Evolutionary conservation across 2,113 vertebrate genomes (phyloP).

Genomic region (Siniperca knerii): DNA sequence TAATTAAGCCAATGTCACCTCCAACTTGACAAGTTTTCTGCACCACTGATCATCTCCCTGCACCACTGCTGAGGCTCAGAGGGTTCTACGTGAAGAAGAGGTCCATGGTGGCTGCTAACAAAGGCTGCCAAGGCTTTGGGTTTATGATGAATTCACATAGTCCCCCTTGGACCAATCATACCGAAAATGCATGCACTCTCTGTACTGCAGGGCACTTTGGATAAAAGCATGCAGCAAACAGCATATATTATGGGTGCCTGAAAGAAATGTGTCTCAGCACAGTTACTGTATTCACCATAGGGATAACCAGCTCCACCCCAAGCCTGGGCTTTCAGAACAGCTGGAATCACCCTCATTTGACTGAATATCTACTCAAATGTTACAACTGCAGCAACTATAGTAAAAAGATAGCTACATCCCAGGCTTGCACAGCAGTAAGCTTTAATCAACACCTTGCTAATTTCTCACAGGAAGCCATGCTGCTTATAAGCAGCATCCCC

Average conservation of each 20-base stretch:
- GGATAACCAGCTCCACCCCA: conserved; percentile 37
- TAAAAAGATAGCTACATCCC: neutral
- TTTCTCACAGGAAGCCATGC: neutral
- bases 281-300: conserved; percentile 23
- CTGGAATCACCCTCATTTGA: conserved; percentile 24
- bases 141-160: conserved; percentile 41
- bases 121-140: conserved; percentile 10
- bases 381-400: neutral
- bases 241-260: conserved; percentile 44
- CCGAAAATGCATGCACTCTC: conserved; percentile 17
- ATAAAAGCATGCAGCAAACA: conserved; percentile 70
- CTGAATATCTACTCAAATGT: neutral
- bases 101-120: neutral
- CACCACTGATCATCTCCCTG: conserved; percentile 22
- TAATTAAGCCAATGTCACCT: conserved; percentile 44
- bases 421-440: neutral
- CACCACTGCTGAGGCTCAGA: neutral
- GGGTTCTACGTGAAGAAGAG: neutral
- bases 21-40: conserved; percentile 16
- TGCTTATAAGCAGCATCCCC: neutral
- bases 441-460: conserved; percentile 19
- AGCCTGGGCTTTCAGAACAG: conserved; percentile 23
- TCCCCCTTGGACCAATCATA: conserved; percentile 21
- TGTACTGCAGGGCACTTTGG: conserved; percentile 52
- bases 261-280: too few relatives aligned